Evolutionary conservation across 1,140 invertebrate genomes (phyloP).

Genomic region (Drosophila prosaltans): DNA sequence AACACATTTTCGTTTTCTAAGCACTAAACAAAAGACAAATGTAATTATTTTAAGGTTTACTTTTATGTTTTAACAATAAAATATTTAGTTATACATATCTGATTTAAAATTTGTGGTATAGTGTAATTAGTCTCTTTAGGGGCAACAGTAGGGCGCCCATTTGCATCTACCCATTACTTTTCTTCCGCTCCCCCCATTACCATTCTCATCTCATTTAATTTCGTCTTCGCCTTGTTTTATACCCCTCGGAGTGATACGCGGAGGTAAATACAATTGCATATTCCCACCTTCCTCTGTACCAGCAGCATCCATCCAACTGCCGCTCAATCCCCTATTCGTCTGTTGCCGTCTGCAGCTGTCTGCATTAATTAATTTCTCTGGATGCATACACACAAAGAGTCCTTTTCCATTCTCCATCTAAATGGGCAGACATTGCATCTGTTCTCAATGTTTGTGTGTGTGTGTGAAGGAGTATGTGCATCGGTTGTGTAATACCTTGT

Average conservation of each 20-base stretch:
- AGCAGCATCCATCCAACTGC: slow-evolving; percentile 42
- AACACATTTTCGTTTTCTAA: neutral
- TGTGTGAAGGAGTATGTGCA: neutral
- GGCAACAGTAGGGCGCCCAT: slow-evolving; percentile 5
- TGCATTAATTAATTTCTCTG: slow-evolving; percentile 73
- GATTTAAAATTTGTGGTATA: neutral
- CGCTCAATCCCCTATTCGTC: slow-evolving; percentile 40
- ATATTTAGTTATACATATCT: too few relatives aligned
- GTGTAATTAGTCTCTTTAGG: slow-evolving; percentile 1
- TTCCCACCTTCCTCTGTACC: slow-evolving; percentile 17
- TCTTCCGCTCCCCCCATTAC: neutral
- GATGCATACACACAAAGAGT: slow-evolving; percentile 37
- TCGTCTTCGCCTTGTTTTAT: slow-evolving; percentile 38
- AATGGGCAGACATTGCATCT: slow-evolving; percentile 19
- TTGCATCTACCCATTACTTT: slow-evolving; percentile 40
- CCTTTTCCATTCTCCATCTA: slow-evolving; percentile 33
- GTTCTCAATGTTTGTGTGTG: slow-evolving; percentile 8
- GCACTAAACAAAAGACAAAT: neutral
- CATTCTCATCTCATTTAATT: slow-evolving; percentile 54
- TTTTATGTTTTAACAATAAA: too few relatives aligned
- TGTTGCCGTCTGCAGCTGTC: slow-evolving; percentile 55
- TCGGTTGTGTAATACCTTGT: slow-evolving; percentile 10
- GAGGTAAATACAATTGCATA: neutral
- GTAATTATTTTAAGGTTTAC: neutral
- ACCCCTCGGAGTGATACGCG: slow-evolving; percentile 22